A percentile compares a stretch with the other conserved stretches of the same genome.
These are phyloP conservation scores for Sesia bembeciformis DNA, from an alignment of 2,888 invertebrate genomes.

Conservation along the genomic window DNA sequence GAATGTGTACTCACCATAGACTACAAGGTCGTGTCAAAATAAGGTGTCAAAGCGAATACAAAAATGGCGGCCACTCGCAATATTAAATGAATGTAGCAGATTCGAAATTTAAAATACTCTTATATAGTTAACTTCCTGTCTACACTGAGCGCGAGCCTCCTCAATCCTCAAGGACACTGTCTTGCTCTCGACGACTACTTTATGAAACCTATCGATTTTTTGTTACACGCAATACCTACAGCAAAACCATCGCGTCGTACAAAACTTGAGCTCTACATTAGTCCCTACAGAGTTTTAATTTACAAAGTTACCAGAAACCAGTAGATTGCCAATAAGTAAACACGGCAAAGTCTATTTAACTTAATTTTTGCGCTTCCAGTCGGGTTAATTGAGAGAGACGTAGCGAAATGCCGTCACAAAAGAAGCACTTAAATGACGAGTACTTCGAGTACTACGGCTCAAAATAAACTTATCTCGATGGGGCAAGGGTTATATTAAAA, in stretches of 20 bases:
- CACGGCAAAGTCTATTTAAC: constrained; percentile 62
- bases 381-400: constrained; percentile 63
- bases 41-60: too few relatives aligned
- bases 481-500: constrained; percentile 69
- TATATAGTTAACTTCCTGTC: too few relatives aligned
- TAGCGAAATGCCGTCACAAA: constrained; percentile 67
- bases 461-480: constrained; percentile 71
- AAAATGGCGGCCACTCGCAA: too few relatives aligned
- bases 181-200: too few relatives aligned
- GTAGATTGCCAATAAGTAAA: constrained; percentile 66
- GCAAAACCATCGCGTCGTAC: constrained; percentile 8
- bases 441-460: constrained; percentile 31
- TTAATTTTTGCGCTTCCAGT: constrained; percentile 72
- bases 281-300: constrained; percentile 42
- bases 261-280: constrained; percentile 28
- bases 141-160: too few relatives aligned
- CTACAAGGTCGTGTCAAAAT: too few relatives aligned
- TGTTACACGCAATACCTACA: too few relatives aligned
- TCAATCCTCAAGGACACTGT: too few relatives aligned
- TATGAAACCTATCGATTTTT: too few relatives aligned
- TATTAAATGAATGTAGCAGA: too few relatives aligned
- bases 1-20: too few relatives aligned
- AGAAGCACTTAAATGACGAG: constrained; percentile 67
- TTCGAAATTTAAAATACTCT: too few relatives aligned
- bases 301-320: constrained; percentile 49